A percentile compares a stretch with the other conserved stretches of the same genome.
phyloP scores from a whole-genome alignment of 1,140 invertebrate genomes.

The Dendroctonus valens region DNA sequence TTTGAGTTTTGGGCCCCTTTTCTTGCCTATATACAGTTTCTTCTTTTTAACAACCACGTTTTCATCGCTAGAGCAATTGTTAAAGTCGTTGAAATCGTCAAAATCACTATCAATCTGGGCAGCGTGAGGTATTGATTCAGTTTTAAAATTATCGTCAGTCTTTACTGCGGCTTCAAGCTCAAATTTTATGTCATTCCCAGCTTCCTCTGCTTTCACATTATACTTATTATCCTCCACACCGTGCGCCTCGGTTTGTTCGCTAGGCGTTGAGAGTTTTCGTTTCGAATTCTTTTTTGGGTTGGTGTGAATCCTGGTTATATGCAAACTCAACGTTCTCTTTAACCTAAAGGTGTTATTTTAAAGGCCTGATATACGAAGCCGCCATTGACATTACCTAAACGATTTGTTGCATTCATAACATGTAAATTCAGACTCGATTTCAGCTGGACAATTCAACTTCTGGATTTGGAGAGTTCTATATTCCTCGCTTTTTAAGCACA shows the following conservation, averaged over 20 bases:
- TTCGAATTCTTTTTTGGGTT: constrained; percentile 22
- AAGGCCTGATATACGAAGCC: neutral
- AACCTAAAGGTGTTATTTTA: constrained; percentile 8
- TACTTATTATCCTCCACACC: too few species aligned
- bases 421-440: constrained; percentile 10
- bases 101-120: neutral
- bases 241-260: too few species aligned
- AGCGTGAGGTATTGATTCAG: too few species aligned
- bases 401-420: constrained; percentile 34
- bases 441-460: neutral
- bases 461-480: constrained; percentile 21
- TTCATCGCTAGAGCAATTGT: constrained; percentile 5
- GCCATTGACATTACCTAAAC: constrained; percentile 19
- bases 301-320: constrained; percentile 34
- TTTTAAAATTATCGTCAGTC: too few species aligned
- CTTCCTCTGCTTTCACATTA: too few species aligned
- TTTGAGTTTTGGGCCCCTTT: constrained; percentile 32
- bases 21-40: constrained; percentile 11
- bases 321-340: constrained; percentile 27
- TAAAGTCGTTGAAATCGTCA: constrained; percentile 10
- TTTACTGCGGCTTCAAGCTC: too few species aligned
- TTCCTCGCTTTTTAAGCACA: constrained; percentile 32
- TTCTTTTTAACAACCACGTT: constrained; percentile 10
- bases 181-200: too few species aligned
- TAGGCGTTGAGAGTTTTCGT: neutral